Base-by-base conservation (phyloP, 2,113 vertebrate species). In the Cyrtonyx montezumae region DNA sequence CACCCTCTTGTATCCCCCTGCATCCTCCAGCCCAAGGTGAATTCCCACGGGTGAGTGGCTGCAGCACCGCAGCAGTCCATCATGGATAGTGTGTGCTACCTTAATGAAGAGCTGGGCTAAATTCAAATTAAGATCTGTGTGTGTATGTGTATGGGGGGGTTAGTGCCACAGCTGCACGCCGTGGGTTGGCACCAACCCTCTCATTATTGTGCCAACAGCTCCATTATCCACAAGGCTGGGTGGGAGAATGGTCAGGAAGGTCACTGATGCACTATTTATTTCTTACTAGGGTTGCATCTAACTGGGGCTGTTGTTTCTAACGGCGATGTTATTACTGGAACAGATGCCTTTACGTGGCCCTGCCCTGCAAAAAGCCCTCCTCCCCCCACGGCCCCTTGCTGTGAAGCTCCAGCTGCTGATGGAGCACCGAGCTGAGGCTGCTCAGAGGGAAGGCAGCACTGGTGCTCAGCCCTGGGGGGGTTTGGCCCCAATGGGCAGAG, bases 401-500 rank as follows among this genome's bases (percentile, higher is more conserved):
- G 15, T 53, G 51, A 3, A 30, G 26, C 51, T 30, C 51, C 51
- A 53, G 26, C 51, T 16, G 26, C 51, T 53, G 14, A 43, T 43
- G 43, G 43, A 43, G 43, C 43, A 43, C 43, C 6, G 43, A 43
- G 43, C 16, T 43, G 66, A 65, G 30, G 87, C n/a, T 0, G 1
- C 40, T 22, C 65, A 15, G 65, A 11, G n/a, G 62, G 5, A 49
- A 42, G 26, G 4, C 58, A 40, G 48, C 37, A 11, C 17, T 9
- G 2, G 2, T 3, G 32, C 7, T 42, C 2, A 1, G 0, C 2
- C 28, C 30, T 0, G 0, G 63, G 73, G 36, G 78, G 36, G 3
- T 14, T n/a, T 42, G 43, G 63, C 13, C 25, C 23, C 10, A 25
- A 48, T 13, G 48, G 66, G 34, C 67, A 73, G 78, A 16, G 71